Percentiles rank a stretch among this genome's conserved stretches.
Conservation (phyloP, 2,113 vertebrate species). For the Ammodramus savannarum region DNA sequence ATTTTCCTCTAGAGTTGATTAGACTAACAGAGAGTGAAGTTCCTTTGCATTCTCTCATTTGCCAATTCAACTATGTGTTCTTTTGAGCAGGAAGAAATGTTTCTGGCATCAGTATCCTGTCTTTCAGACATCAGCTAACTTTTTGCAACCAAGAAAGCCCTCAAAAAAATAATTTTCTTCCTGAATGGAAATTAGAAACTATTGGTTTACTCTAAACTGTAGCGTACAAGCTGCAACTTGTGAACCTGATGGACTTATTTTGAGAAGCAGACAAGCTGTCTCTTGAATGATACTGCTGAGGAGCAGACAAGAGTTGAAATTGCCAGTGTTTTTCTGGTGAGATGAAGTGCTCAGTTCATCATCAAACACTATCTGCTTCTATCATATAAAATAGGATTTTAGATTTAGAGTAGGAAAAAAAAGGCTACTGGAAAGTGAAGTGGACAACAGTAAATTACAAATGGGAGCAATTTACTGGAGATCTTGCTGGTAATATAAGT, state of each 20-base stretch:
- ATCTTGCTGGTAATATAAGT: not conserved
- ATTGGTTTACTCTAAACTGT: not conserved
- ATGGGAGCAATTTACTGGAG: not conserved
- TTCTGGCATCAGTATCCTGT: not conserved
- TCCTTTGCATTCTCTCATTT: not conserved
- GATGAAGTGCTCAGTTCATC: not conserved
- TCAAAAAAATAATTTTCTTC: not conserved
- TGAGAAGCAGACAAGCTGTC: not conserved
- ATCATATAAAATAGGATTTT: not conserved
- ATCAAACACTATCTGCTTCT: not conserved
- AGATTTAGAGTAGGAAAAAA: not conserved
- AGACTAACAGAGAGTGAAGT: not conserved
- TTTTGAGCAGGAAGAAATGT: not conserved
- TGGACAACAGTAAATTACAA: not conserved
- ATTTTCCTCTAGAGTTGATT: not conserved
- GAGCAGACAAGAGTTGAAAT: not conserved
- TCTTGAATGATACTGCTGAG: not conserved
- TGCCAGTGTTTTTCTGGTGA: not conserved
- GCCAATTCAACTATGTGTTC: not conserved
- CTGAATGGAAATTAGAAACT: not conserved
- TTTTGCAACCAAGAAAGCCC: not conserved
- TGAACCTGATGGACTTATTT: not conserved
- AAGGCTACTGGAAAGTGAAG: not conserved
- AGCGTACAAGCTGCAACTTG: not conserved
- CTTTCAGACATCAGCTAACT: not conserved